Conservation (phyloP, 2,113 vertebrate genomes). For the Burhinus bistriatus region DNA sequence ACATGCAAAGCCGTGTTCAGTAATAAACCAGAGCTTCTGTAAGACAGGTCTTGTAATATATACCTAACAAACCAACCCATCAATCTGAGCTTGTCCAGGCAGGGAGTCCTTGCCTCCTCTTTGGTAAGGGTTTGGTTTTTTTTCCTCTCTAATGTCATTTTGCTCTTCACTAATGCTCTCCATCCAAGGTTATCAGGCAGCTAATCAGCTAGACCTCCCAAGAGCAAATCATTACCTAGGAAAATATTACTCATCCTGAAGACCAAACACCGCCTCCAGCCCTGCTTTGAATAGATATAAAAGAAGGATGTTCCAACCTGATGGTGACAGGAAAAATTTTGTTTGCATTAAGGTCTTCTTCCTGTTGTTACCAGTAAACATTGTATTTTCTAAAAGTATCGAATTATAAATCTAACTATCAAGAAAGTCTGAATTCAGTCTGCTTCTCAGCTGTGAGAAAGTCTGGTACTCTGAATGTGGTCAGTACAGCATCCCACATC, state of each 20-base stretch:
- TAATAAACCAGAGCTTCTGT: neutral
- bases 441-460: neutral
- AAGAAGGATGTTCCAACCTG: neutral
- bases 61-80: neutral
- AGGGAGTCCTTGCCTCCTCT: neutral
- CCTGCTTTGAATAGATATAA: neutral
- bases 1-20: accelerated
- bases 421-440: neutral
- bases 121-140: neutral
- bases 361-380: neutral
- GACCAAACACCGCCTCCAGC: neutral
- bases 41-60: neutral
- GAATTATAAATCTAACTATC: neutral
- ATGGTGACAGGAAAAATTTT: neutral
- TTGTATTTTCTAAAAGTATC: neutral
- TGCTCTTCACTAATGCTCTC: neutral
- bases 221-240: neutral
- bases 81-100: neutral
- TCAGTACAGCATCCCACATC: neutral
- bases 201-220: neutral
- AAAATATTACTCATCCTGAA: neutral
- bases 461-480: neutral
- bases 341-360: neutral
- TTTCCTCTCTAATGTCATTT: neutral
- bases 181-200: neutral